Conservation (phyloP, 1,140 invertebrate species). For the Drosophila mojavensis region DNA sequence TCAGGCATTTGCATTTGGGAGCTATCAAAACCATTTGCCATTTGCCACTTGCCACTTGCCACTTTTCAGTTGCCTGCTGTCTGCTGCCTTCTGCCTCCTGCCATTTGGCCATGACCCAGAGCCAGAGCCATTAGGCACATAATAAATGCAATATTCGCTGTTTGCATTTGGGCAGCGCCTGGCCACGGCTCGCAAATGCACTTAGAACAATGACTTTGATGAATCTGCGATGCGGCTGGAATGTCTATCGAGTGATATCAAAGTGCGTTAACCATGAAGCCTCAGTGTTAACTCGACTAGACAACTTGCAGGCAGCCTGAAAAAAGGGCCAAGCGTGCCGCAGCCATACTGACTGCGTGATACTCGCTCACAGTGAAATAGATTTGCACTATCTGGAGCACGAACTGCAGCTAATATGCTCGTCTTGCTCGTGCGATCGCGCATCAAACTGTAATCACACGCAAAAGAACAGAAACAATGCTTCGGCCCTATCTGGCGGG, state of each 20-base stretch:
- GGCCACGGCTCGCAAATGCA: neutral
- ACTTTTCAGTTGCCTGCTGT: too few relatives aligned
- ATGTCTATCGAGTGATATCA: conserved; percentile 10
- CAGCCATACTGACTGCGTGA: neutral
- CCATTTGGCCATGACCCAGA: conserved; percentile 12
- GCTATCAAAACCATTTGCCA: conserved; percentile 33
- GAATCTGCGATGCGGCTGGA: neutral
- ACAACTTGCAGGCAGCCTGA: conserved; percentile 12
- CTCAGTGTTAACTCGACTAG: conserved; percentile 14
- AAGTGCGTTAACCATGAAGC: neutral
- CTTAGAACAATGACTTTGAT: conserved; percentile 3
- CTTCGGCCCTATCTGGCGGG: neutral
- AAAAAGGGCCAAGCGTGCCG: neutral
- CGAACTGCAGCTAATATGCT: too few relatives aligned
- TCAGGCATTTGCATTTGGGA: conserved; percentile 13
- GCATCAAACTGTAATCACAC: neutral
- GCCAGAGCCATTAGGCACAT: conserved; percentile 21
- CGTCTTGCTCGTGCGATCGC: too few relatives aligned
- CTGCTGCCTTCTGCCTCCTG: too few relatives aligned
- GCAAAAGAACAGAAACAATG: neutral
- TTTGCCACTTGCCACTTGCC: neutral
- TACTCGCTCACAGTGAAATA: neutral
- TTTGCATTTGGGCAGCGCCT: neutral
- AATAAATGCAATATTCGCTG: conserved; percentile 17
- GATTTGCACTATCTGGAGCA: too few relatives aligned